Evolutionary conservation across 1,140 invertebrate genomes (phyloP), one percentile per base, ranked within the genome.

Genomic region (Rhopalosiphum maidis): DNA sequence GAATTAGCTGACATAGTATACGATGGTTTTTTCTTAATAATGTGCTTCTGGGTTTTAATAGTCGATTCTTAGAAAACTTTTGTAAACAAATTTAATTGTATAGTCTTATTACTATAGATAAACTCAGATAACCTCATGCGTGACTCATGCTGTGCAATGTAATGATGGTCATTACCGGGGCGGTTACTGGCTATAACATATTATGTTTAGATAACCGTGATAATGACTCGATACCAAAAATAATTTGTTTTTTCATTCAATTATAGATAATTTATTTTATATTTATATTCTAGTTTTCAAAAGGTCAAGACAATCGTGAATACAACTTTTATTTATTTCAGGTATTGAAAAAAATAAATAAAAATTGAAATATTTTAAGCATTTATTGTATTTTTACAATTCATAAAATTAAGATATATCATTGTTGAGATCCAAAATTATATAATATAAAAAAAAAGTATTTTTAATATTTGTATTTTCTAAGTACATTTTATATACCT

Each of bases 31-130:
- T 91, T 90, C 41, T 43, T 51, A 51, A 51, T 51, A 55, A 91
- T 77, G 90, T 92, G 46, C 48, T 92, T 46, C 15, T 30, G 68
- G 83, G 68, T 83, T 92, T 92, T 92, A 51, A 83, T 92, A 46
- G 46, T 1, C 25, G 43, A 35, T 83, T 82, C n/a, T 82, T 82
- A 25, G 11, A n/a, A 83, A 92, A 83, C 90, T 92, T 83, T 92
- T 83, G 46, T 83, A 55, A 55, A 54, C 2, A 21, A 89, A 55
- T 22, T 37, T 54, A 54, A 55, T 89, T 89, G 37, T 89, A 89
- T 89, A 89, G 87, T n/a, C 37, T 89, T 89, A 37, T 9, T 41
- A 18, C 23, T 41, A 18, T 37, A 89, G 35, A 89, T 89, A 89
- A 55, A 89, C 22, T 37, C 22, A 46, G 9, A 46, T 89, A 89